Evolutionary conservation across 2,888 invertebrate species (phyloP), one percentile per base, ranked within the genome.

Genomic region (Hipparchia semele): DNA sequence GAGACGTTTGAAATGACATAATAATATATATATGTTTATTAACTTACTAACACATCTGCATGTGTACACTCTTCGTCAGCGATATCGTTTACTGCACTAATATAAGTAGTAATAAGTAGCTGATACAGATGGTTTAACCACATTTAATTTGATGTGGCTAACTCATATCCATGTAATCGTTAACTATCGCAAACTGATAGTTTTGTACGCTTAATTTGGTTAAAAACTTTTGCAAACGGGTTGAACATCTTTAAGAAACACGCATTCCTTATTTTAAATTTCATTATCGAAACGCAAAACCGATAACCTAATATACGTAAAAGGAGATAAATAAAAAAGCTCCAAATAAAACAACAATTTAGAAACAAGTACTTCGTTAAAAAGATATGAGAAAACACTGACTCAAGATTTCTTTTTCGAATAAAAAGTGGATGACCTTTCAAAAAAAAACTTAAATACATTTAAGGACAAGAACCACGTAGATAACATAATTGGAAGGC

Each of bases 401-500:
- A 58, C 9, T 9, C 8, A 8, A 33, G 10, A 33, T 59, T 59
- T 39, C 5, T 33, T 39, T 10, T 56, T 13, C 56, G 2, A 12
- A 33, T 8, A 33, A 33, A 9, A 9, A 59, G 49, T 33, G 51
- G 33, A 10, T 23, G 6, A 65, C 51, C 33, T 51, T 66, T 13
- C n/a, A 56, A 65, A 66, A 53, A 65, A 53, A 53, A 54, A 1
- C 33, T 49, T 9, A 7, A 53, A 51, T 23, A 56, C n/a, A 13
- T 66, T 39, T 45, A 54, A 12, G 39, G 54, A 45, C 49, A n/a
- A 66, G 58, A 33, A 39, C 66, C 39, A n/a, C 23, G 13, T 10
- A 45, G 56, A 67, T 13, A 67, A 45, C 46, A 56, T 56, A 67
- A 59, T 59, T 59, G 10, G 58, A 65, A 71, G 10, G 46, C 33